These are phyloP conservation scores for Limenitis camilla DNA, from an alignment of 2,888 invertebrate species.

Conservation along the genomic window DNA sequence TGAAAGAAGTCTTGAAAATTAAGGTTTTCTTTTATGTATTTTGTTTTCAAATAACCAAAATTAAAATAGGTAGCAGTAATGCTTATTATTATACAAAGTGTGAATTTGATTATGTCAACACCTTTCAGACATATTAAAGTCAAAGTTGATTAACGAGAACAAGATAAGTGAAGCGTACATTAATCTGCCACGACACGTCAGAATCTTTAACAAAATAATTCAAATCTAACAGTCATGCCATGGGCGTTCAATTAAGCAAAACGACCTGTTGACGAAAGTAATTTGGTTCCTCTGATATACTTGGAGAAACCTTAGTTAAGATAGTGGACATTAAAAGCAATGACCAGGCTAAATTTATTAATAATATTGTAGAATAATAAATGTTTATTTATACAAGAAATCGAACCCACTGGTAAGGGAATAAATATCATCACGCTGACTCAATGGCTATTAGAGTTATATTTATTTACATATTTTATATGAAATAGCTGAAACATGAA, in stretches of 20 bases:
- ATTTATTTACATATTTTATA: too few species aligned
- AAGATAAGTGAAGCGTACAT: not conserved
- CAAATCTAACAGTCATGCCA: slow-evolving; percentile 4
- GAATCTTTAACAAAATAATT: not conserved
- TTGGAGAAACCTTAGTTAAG: too few species aligned
- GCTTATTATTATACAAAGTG: too few species aligned
- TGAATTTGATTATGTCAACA: too few species aligned
- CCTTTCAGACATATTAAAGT: not conserved
- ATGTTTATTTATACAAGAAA: too few species aligned
- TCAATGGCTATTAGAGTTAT: not conserved
- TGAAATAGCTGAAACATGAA: too few species aligned
- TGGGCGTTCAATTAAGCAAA: slow-evolving; percentile 38
- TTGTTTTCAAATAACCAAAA: too few species aligned
- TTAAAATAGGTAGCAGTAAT: too few species aligned
- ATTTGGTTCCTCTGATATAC: too few species aligned
- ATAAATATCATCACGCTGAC: not conserved
- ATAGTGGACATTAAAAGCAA: slow-evolving; percentile 1
- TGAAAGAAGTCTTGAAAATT: too few species aligned
- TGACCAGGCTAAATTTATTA: not conserved
- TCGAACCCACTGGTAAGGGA: not conserved
- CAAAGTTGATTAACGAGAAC: not conserved
- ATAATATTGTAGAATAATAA: too few species aligned
- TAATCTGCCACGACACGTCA: not conserved
- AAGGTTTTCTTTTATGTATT: too few species aligned
- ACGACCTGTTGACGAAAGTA: slow-evolving; percentile 27